Evolutionary conservation across 2,797 vertebrate genomes (phyloP).

Genomic region (Pogoniulus pusillus): DNA sequence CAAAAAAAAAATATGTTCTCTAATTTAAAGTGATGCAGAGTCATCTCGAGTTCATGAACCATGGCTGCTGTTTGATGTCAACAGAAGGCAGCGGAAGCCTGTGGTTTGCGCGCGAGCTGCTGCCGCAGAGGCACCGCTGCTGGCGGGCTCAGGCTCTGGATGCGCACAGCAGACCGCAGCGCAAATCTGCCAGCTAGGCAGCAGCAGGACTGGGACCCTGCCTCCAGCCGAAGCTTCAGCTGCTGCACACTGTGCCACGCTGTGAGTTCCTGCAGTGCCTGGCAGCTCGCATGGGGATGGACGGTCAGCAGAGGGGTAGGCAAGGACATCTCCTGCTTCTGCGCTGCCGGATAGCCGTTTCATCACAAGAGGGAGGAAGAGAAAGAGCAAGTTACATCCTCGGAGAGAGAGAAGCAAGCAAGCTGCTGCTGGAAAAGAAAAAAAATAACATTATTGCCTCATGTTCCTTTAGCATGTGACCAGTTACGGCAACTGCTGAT

Average conservation of each 20-base stretch:
- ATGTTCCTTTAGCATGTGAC: conserved; percentile 55
- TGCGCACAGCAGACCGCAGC: background rate
- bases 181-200: background rate
- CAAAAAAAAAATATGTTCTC: conserved; percentile 2
- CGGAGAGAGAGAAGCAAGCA: conserved; percentile 24
- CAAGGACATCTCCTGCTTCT: background rate
- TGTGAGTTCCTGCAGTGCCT: background rate
- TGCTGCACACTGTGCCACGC: background rate
- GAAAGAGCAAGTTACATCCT: background rate
- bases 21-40: conserved; percentile 30
- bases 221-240: background rate
- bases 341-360: background rate
- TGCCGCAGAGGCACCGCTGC: background rate
- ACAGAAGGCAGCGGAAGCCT: conserved; percentile 50
- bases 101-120: conserved; percentile 52
- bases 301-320: accelerated
- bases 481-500: conserved; percentile 52
- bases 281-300: accelerated
- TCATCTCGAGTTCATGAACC: conserved; percentile 50
- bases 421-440: conserved; percentile 25
- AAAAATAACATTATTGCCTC: conserved; percentile 42
- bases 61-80: conserved; percentile 34
- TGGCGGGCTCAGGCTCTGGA: background rate
- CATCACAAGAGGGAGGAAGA: conserved; percentile 3
- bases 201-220: background rate